These are phyloP conservation scores for Lasioglossum malachurum DNA, from an alignment of 2,888 invertebrate species.

Conservation along the genomic window DNA sequence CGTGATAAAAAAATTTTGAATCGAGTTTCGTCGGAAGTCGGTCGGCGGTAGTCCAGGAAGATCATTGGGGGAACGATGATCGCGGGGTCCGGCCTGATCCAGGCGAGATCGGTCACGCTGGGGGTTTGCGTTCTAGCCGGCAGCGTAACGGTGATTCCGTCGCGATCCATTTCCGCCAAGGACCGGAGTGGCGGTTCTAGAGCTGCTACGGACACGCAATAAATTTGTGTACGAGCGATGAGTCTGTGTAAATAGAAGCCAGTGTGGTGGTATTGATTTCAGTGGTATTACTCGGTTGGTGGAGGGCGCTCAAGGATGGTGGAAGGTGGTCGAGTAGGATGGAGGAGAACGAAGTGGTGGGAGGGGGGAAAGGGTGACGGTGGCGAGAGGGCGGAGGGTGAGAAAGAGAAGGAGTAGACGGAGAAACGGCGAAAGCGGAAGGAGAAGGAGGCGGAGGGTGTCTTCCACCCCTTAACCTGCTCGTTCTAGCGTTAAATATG, in stretches of 20 bases:
- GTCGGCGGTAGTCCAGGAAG: not conserved
- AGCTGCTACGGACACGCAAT: constrained; percentile 75
- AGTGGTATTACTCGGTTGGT: constrained; percentile 76
- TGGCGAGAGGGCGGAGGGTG: constrained; percentile 5
- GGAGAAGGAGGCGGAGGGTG: constrained; percentile 66
- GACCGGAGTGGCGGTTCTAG: constrained; percentile 44
- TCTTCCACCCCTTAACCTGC: constrained; percentile 80
- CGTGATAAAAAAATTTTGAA: too few relatives aligned
- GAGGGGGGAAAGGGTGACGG: constrained; percentile 29
- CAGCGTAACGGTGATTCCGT: constrained; percentile 46
- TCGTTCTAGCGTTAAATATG: constrained; percentile 83
- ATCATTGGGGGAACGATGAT: not conserved
- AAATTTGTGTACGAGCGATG: constrained; percentile 81
- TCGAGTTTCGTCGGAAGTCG: not conserved
- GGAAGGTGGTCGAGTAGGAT: constrained; percentile 57
- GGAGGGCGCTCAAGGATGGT: constrained; percentile 69
- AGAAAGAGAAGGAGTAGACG: constrained; percentile 34
- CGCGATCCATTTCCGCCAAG: constrained; percentile 55
- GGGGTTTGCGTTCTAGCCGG: constrained; percentile 20
- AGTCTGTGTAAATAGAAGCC: constrained; percentile 78
- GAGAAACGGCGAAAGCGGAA: constrained; percentile 46
- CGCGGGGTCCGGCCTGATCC: not conserved
- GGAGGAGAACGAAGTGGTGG: constrained; percentile 51
- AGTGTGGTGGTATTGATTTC: constrained; percentile 81
- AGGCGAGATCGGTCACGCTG: constrained; percentile 15